A percentile compares a stretch with the other conserved stretches of the same genome.
Evolutionary conservation across 2,113 vertebrate species (phyloP).

Genomic region (Daubentonia madagascariensis): DNA sequence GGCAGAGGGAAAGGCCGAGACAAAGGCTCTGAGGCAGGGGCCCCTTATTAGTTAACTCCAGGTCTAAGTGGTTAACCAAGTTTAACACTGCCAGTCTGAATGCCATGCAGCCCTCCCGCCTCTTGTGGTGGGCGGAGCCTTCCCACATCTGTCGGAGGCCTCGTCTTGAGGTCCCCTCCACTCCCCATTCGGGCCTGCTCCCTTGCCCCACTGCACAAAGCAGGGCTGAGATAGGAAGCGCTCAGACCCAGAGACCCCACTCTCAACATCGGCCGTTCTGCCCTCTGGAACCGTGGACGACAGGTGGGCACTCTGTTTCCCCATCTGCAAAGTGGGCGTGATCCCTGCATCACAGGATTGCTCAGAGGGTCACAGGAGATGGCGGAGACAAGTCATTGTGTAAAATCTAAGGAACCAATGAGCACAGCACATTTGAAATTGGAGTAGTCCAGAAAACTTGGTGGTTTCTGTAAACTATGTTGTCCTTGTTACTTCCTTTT

Average conservation of each 20-base stretch:
- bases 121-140: neutral
- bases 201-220: neutral
- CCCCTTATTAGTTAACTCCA: accelerated
- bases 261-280: neutral
- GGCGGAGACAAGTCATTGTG: neutral
- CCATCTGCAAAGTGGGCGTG: neutral
- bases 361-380: neutral
- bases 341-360: neutral
- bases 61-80: neutral
- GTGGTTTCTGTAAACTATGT: neutral
- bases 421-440: neutral
- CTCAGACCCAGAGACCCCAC: neutral
- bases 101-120: too few species aligned
- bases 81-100: neutral
- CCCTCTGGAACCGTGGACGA: neutral
- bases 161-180: neutral
- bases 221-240: neutral
- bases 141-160: neutral
- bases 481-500: neutral
- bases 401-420: accelerated
- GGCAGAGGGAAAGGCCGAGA: neutral
- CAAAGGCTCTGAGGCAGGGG: neutral
- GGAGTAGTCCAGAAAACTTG: too few species aligned
- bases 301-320: neutral
- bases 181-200: neutral